Base-by-base conservation (phyloP, 2,888 invertebrate species). In the Shargacucullia verbasci region DNA sequence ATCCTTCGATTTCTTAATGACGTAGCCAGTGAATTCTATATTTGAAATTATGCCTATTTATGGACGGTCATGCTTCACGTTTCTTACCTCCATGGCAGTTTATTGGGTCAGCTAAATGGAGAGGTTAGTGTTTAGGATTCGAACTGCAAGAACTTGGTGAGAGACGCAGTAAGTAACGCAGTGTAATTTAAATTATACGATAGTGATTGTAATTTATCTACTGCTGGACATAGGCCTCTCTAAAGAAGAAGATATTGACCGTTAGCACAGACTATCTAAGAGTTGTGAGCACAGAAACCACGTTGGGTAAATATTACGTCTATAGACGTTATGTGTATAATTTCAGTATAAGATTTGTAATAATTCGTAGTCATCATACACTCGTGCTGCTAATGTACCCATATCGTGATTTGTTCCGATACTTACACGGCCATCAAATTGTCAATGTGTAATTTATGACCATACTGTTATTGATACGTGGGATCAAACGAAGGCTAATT, bases 401-500 rank as follows among this genome's bases (percentile, higher is more conserved):
- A 35, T 45, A 31, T 59, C 69, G 59, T 59, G 59, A 54, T 34
- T 11, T 5, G 47, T 52, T 57, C 27, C 54, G 35, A 59, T 46
- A 29, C 38, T 68, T 48, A 57, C 40, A 48, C 11, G 57, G 38
- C 57, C 70, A 70, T 70, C 57, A 57, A 48, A 60, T 45, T 65
- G 60, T 64, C 70, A 50, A 53, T 52, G 31, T 31, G 45, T 58
- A 41, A 55, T 63, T 68, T 53, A 69, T 50, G 52, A 47, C 59
- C 47, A 25, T 40, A 7, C 15, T 46, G 9, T 47, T 54, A 58
- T 67, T 58, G 57, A 62, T 34, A 39, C 14, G 37, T 25, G 12
- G 40, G 41, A 37, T 52, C 43, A 37, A 48, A 34, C 15, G 31
- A 62, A 55, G 47, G 57, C 55, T 53, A 43, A 47, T 54, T 53